Base-by-base conservation (phyloP, 2,888 invertebrate genomes). In the Sarcophaga carnaria region DNA sequence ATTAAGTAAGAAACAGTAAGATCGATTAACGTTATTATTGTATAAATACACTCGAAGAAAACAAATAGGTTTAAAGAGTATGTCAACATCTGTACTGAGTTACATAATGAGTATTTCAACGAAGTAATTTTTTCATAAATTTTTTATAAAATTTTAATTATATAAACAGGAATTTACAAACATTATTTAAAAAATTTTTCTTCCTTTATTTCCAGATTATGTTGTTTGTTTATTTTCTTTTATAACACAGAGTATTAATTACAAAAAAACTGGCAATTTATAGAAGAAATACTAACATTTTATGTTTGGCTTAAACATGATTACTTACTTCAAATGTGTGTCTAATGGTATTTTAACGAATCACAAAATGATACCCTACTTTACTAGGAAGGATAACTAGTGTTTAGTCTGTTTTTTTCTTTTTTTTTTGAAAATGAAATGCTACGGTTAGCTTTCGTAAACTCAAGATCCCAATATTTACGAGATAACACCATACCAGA, bases 311-410 rank as follows among this genome's bases (percentile, higher is more conserved):
- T 45, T 82, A 79, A 79, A 45, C 25, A 87, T 87, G 84, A 84
- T 87, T 84, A 84, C 79, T 87, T 84, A 84, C 78, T 87, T 84
- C 76, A 84, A 82, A 84, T 72, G 67, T 76, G 67, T 72, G 81
- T 84, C 81, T 87, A 87, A 87, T 87, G 81, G 84, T 75, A 70
- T 87, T 87, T 87, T 84, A 84, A 87, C 84, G 86, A 84, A 87
- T 83, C 47, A 64, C 69, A 82, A 67, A 71, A 69, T 59, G 54
- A 54, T 54, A 14, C 54, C 54, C 54, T 54, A 54, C 54, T 4
- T 5, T 54, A 54, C 17, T 5, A 49, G 0, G 49, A 49, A 49
- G 49, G 12, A 14, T 49, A 49, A 49, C 14, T 4, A 49, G 37
- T 6, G 37, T 37, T 37, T 37, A 27, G 27, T 27, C 0, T 0